These are phyloP conservation scores for Hippopotamus amphibius DNA, from an alignment of 2,113 vertebrate species.

Conservation along the genomic window DNA sequence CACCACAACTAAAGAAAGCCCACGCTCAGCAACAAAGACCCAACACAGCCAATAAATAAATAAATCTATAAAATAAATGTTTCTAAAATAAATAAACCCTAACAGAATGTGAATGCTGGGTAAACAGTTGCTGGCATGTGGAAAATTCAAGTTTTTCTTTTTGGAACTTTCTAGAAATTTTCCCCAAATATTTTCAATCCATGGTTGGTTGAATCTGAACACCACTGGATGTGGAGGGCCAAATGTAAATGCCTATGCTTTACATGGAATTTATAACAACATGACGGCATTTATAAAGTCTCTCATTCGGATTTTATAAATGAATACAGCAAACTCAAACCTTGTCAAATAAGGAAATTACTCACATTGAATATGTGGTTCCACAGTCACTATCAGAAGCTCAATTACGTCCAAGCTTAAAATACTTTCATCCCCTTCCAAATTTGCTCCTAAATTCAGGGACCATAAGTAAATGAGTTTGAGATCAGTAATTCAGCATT, in stretches of 20 bases:
- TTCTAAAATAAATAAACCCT: neutral
- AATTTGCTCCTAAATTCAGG: neutral
- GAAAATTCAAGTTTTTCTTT: neutral
- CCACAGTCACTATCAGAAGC: neutral
- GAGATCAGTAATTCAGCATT: neutral
- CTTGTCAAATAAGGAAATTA: neutral
- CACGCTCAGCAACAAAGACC: no score
- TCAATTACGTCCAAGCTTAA: neutral
- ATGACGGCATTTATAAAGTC: neutral
- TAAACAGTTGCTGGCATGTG: neutral
- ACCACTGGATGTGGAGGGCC: neutral
- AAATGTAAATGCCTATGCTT: neutral
- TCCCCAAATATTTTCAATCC: neutral
- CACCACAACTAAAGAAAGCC: no score
- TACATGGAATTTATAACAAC: neutral
- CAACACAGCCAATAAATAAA: no score
- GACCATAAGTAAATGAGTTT: neutral
- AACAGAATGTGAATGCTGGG: neutral
- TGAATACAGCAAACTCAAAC: neutral
- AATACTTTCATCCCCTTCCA: neutral
- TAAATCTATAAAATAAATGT: no score
- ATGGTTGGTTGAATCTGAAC: neutral
- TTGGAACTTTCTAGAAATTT: neutral
- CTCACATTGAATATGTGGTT: neutral
- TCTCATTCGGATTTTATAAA: constrained; percentile 45